phyloP scores from a whole-genome alignment of 1,140 invertebrate genomes.

The Drosophila ercepeae region DNA sequence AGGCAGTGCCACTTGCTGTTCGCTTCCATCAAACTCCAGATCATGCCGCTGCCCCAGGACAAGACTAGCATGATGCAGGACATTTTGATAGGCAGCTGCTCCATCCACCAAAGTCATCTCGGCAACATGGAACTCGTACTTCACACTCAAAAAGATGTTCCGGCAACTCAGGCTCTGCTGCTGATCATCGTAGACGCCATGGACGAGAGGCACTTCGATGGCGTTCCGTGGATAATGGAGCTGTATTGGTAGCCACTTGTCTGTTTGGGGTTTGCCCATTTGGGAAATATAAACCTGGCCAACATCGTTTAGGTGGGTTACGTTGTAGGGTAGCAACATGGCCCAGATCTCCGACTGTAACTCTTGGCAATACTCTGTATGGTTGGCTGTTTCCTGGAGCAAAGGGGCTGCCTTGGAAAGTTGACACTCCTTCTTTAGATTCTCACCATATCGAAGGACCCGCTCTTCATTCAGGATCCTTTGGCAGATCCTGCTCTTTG shows the following conservation, averaged over 20 bases:
- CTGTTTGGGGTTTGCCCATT: slow-evolving; percentile 58
- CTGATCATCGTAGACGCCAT: slow-evolving; percentile 43
- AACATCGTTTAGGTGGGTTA: slow-evolving; percentile 27
- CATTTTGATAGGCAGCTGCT: slow-evolving; percentile 43
- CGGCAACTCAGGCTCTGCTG: slow-evolving; percentile 61
- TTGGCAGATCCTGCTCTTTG: slow-evolving; percentile 22
- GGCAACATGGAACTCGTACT: slow-evolving; percentile 69
- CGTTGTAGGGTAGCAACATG: slow-evolving; percentile 49
- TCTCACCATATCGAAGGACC: slow-evolving; percentile 56
- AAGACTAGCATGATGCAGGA: slow-evolving; percentile 55
- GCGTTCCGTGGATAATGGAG: slow-evolving; percentile 27
- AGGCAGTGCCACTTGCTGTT: slow-evolving; percentile 62
- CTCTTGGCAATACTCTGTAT: slow-evolving; percentile 57
- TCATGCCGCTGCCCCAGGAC: slow-evolving; percentile 67
- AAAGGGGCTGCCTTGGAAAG: slow-evolving; percentile 24
- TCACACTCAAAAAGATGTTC: slow-evolving; percentile 68
- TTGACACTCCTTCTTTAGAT: slow-evolving; percentile 55
- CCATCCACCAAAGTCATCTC: slow-evolving; percentile 26
- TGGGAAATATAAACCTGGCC: slow-evolving; percentile 53
- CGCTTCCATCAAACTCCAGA: slow-evolving; percentile 62
- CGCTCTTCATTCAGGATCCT: neutral
- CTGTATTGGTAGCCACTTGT: slow-evolving; percentile 65
- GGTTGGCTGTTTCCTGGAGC: slow-evolving; percentile 43
- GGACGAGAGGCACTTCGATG: slow-evolving; percentile 22
- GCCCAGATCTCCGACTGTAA: slow-evolving; percentile 56